Percentiles rank a stretch among this genome's conserved stretches.
Evolutionary conservation across 2,797 vertebrate species (phyloP).

Genomic region (Eidolon dupreanum): DNA sequence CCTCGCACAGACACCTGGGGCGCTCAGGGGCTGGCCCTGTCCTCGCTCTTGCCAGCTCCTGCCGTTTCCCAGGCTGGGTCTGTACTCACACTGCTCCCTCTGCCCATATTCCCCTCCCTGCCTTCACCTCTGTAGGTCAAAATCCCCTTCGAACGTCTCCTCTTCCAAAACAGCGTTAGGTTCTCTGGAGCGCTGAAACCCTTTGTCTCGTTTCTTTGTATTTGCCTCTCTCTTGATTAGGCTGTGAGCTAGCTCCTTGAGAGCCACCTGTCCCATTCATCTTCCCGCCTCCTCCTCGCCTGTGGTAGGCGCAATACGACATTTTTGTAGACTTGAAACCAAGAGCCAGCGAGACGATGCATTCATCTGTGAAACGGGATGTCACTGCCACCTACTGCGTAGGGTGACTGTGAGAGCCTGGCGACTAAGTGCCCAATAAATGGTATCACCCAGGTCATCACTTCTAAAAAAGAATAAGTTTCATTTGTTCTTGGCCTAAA

Average conservation of each 20-base stretch:
- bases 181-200: background rate
- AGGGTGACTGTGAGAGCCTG: background rate
- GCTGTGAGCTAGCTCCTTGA: background rate
- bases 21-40: background rate
- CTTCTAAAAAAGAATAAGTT: background rate
- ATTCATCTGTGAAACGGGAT: background rate
- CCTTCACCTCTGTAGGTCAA: background rate
- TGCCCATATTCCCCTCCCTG: background rate
- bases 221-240: background rate
- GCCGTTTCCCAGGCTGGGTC: background rate
- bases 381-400: background rate
- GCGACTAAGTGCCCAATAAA: background rate
- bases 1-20: background rate
- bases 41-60: accelerated
- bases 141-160: background rate
- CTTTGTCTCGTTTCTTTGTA: background rate
- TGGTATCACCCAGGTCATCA: background rate
- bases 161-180: background rate
- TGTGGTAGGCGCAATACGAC: background rate
- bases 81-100: background rate
- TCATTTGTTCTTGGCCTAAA: background rate
- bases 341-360: background rate
- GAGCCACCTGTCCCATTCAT: background rate
- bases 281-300: background rate
- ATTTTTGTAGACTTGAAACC: background rate